Evolutionary conservation across 2,888 invertebrate genomes (phyloP).

Genomic region (Glaucopsyche alexis): DNA sequence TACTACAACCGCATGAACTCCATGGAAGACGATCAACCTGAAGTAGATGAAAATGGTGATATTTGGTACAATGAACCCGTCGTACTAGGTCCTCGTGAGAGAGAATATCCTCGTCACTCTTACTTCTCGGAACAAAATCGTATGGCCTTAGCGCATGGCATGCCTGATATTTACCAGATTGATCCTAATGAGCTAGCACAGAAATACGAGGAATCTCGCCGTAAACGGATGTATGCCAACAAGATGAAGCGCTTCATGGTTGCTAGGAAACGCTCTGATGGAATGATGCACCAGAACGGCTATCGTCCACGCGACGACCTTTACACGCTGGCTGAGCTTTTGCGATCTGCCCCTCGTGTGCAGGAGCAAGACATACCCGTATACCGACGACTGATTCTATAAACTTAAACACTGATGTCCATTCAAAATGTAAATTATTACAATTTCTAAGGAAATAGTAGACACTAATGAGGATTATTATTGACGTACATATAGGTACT

Average conservation of each 20-base stretch:
- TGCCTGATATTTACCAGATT: conserved; percentile 69
- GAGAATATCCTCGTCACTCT: conserved; percentile 66
- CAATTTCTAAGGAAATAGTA: conserved; percentile 28
- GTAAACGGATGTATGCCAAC: conserved; percentile 72
- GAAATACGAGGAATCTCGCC: conserved; percentile 70
- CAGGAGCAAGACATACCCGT: conserved; percentile 80
- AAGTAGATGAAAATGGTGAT: conserved; percentile 76
- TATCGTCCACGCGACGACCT: conserved; percentile 78
- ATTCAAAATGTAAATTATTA: conserved; percentile 37
- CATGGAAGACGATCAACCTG: conserved; percentile 72
- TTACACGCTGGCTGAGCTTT: conserved; percentile 80
- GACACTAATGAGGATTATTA: background rate
- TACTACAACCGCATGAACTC: conserved; percentile 65
- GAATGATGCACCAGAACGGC: conserved; percentile 65
- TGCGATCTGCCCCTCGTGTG: conserved; percentile 74
- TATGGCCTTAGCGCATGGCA: conserved; percentile 62
- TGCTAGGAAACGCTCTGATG: conserved; percentile 76
- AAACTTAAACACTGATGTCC: conserved; percentile 50
- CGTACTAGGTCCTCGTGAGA: conserved; percentile 67
- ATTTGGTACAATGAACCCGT: conserved; percentile 81
- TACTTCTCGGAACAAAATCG: conserved; percentile 75
- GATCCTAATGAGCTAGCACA: conserved; percentile 68
- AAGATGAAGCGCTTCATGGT: conserved; percentile 83
- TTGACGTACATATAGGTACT: background rate
- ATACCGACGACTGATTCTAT: conserved; percentile 82